Conservation (phyloP, 2,797 vertebrate genomes). For the Halcyon smyrnensis region DNA sequence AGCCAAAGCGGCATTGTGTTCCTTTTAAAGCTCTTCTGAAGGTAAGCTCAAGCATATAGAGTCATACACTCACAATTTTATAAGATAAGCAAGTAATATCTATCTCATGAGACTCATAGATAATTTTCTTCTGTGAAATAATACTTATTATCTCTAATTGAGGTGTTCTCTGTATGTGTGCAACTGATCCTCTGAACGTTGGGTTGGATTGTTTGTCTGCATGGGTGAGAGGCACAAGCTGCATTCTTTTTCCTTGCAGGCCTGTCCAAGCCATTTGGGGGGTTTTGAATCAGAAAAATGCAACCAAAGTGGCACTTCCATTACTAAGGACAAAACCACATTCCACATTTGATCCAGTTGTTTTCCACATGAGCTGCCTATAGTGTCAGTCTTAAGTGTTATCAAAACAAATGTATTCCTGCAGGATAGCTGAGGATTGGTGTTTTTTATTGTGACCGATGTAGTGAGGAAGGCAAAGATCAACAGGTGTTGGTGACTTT, state of each 20-base stretch:
- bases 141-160: not conserved
- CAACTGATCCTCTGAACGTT: not conserved
- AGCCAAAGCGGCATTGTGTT: not conserved
- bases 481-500: not conserved
- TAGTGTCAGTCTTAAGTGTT: not conserved
- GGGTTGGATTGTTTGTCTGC: not conserved
- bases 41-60: not conserved
- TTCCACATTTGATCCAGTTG: not conserved
- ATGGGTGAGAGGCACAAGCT: not conserved
- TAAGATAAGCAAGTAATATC: not conserved
- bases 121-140: not conserved
- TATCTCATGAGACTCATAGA: not conserved
- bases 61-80: not conserved
- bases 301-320: not conserved
- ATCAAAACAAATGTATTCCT: not conserved
- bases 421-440: not conserved
- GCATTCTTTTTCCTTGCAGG: not conserved
- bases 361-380: not conserved
- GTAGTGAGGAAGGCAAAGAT: not conserved
- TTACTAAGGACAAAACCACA: not conserved
- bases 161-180: not conserved
- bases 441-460: not conserved
- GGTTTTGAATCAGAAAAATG: not conserved
- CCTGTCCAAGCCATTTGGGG: not conserved
- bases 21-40: slow-evolving; percentile 11